Conservation (phyloP, 2,113 vertebrate species). For the Pollimyrus isidori region DNA sequence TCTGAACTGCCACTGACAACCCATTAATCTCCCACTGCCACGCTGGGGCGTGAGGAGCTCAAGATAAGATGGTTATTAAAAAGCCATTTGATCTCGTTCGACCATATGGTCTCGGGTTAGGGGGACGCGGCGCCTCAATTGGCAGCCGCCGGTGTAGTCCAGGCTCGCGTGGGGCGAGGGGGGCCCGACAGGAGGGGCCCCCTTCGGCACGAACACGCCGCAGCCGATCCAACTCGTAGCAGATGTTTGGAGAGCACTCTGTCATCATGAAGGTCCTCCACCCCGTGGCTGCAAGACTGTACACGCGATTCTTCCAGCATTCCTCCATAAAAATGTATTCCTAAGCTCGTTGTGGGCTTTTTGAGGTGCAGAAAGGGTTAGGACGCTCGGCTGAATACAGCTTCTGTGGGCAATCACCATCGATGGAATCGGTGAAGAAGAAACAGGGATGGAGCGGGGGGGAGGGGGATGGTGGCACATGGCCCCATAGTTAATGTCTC, state of each 20-base stretch:
- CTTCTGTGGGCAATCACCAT: not conserved
- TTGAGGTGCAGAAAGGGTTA: no score
- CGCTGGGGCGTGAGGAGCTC: slow-evolving; percentile 6
- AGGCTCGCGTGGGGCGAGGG: not conserved
- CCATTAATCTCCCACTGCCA: slow-evolving; percentile 17
- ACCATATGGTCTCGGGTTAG: slow-evolving; percentile 14
- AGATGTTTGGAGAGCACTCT: not conserved
- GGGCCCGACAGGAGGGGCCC: not conserved
- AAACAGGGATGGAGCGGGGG: not conserved
- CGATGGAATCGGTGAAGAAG: not conserved
- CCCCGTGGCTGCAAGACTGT: not conserved
- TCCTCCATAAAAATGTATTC: not conserved
- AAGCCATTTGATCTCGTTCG: slow-evolving; percentile 16
- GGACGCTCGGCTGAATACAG: not conserved
- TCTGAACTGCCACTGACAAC: slow-evolving; percentile 16
- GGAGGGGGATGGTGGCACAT: not conserved
- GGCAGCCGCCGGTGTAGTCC: not conserved
- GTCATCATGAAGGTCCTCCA: not conserved
- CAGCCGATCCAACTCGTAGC: not conserved
- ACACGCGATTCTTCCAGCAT: not conserved
- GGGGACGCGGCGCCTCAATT: slow-evolving; percentile 12
- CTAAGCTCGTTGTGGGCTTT: not conserved
- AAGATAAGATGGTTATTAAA: slow-evolving; percentile 24
- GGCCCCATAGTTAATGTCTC: not conserved
- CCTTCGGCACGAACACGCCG: not conserved